These are phyloP conservation scores for Rhaphigaster nebulosa DNA, from an alignment of 2,888 invertebrate species.

Conservation along the genomic window DNA sequence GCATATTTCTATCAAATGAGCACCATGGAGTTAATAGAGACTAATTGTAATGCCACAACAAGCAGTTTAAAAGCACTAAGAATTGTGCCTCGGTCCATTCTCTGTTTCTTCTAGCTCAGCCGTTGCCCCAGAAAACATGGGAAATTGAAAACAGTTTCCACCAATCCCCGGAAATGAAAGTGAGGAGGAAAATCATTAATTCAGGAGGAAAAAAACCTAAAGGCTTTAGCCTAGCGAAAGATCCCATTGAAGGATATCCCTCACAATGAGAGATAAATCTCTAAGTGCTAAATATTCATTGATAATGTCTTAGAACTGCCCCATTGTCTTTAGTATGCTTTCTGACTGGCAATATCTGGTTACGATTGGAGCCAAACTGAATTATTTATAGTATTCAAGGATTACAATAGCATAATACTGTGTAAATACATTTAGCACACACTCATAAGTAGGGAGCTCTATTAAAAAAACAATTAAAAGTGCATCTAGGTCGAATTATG, in stretches of 20 bases:
- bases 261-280: conserved; percentile 22
- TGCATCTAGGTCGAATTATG: too few relatives aligned
- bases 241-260: not conserved
- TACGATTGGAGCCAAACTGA: not conserved
- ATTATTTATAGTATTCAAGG: not conserved
- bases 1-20: too few relatives aligned
- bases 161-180: conserved; percentile 13
- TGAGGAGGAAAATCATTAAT: not conserved
- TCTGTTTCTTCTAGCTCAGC: not conserved
- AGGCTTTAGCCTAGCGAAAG: not conserved
- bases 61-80: not conserved
- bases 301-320: not conserved
- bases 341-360: not conserved
- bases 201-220: not conserved
- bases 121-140: not conserved
- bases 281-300: not conserved
- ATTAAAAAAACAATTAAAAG: too few relatives aligned
- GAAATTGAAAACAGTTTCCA: not conserved
- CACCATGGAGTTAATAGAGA: too few relatives aligned
- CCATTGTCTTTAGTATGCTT: not conserved
- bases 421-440: too few relatives aligned
- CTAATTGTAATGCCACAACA: too few relatives aligned
- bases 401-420: not conserved
- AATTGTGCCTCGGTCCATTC: not conserved
- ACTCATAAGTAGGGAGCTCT: too few relatives aligned